phyloP scores from a whole-genome alignment of 92 coral and sea anemone species.

The Nematostella vectensis region DNA sequence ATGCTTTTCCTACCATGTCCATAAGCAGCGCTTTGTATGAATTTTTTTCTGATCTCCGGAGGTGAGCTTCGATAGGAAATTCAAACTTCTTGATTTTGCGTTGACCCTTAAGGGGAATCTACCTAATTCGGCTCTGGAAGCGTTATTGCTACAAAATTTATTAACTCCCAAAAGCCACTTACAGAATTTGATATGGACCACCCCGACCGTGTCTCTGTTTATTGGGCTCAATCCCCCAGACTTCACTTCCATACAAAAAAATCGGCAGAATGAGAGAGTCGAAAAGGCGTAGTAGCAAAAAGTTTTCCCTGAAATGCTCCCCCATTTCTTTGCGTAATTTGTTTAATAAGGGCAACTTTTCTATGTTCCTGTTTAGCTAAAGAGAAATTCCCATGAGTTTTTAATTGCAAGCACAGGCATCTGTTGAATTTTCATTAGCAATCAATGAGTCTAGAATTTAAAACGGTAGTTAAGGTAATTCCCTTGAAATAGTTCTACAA shows the following conservation, averaged over 20 bases:
- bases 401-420: too few relatives aligned
- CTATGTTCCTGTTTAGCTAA: too few relatives aligned
- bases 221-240: constrained; percentile 34
- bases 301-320: not conserved
- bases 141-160: not conserved
- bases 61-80: not conserved
- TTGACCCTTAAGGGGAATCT: not conserved
- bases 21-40: not conserved
- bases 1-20: not conserved
- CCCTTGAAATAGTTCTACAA: too few relatives aligned
- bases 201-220: constrained; percentile 18
- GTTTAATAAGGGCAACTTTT: too few relatives aligned
- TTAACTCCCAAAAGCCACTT: constrained; percentile 4
- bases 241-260: constrained; percentile 32
- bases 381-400: too few relatives aligned
- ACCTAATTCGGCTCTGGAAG: not conserved
- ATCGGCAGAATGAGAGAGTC: too few relatives aligned
- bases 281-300: too few relatives aligned
- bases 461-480: too few relatives aligned
- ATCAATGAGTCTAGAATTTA: too few relatives aligned
- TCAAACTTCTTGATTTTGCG: not conserved
- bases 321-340: constrained; percentile 7
- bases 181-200: constrained; percentile 28
- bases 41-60: not conserved
- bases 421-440: too few relatives aligned